Evolutionary conservation across 2,888 invertebrate species (phyloP), one percentile per base, ranked within the genome.

Genomic region (Drosophila incognita): DNA sequence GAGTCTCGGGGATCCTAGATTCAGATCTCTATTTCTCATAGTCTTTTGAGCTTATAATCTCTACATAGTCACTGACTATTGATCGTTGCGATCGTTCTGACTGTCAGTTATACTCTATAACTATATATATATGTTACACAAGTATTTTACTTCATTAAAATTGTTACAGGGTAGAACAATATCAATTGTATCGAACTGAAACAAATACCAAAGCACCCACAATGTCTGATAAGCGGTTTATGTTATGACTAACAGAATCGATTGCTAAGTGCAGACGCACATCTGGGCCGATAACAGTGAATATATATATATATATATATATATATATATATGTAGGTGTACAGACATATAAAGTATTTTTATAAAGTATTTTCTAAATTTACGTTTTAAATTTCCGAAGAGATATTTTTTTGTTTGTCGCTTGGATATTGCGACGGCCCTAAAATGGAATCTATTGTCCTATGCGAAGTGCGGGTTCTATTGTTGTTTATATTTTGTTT

Each of bases 201-300:
- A 54, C 48, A 75, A 69, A 38, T 62, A 54, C 60, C 61, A 77
- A 15, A 48, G 13, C 38, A 27, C 29, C 24, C 33, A 27, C 27
- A 49, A 52, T 42, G 58, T 48, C 38, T 68, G 85, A 79, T 84
- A 80, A 79, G 49, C 38, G n/a, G 27, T 42, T 56, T 24, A 35
- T 42, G 66, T 52, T 68, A 73, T 82, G 83, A 86, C 78, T 82
- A 81, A 86, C 67, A 67, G 79, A 18, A 70, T 46, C 56, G 56
- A 69, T 73, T 77, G 54, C 61, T 46, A 62, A 74, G 36, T 67
- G 61, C 51, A 35, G 4, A 31, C n/a, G 15, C 52, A 52, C 31
- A n/a, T 35, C 8, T 31, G 36, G 13, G 2, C 24, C 36, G 63
- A 76, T 77, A 76, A 70, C 42, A 60, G 21, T n/a, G n/a, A n/a